Base-by-base conservation (phyloP, 2,888 invertebrate genomes). In the Argyresthia albistria region DNA sequence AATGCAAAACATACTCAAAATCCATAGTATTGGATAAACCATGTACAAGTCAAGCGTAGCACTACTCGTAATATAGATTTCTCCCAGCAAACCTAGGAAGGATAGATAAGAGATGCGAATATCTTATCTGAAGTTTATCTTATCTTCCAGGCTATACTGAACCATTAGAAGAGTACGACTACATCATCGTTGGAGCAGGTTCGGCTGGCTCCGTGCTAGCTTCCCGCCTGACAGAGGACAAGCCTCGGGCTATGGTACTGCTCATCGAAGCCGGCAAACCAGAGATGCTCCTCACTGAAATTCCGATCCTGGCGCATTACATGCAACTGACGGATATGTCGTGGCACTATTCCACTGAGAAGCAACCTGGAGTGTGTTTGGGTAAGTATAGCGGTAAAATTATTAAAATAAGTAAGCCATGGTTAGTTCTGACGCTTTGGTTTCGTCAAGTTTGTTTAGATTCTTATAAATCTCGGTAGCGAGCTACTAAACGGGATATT, bases 171-270 rank as follows among this genome's bases (percentile, higher is more conserved):
- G 87, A 86, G 69, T 93, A 91, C 67, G 93, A 93, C 64, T 93
- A 92, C 60, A 80, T 93, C 4, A 80, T 93, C 16, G 84, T 93
- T 0, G 93, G 93, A 0, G 92, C 92, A 0, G 93, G 94, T 0
- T 90, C 93, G 0, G 91, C 92, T 0, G 94, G 94, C 0, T 90
- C 93, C 0, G 91, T 91, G 0, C 63, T 94, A 9, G 93, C 94
- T 0, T 90, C 92, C 60, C 87, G 94, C 1, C 78, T 94, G 0
- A 88, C 92, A 0, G 93, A 93, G 72, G 90, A 76, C 45, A 83
- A 83, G 55, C 86, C 82, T 0, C 67, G 61, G 51, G 70, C 89
- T 37, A 90, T 80, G 49, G 89, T 93, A 0, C 76, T 94, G 6
- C 73, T 94, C 0, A 64, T 94, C 9, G 94, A 94, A 69, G 91